Evolutionary conservation across 2,797 vertebrate species (phyloP), one percentile per base, ranked within the genome.

Genomic region (Pipistrellus pipistrellus): DNA sequence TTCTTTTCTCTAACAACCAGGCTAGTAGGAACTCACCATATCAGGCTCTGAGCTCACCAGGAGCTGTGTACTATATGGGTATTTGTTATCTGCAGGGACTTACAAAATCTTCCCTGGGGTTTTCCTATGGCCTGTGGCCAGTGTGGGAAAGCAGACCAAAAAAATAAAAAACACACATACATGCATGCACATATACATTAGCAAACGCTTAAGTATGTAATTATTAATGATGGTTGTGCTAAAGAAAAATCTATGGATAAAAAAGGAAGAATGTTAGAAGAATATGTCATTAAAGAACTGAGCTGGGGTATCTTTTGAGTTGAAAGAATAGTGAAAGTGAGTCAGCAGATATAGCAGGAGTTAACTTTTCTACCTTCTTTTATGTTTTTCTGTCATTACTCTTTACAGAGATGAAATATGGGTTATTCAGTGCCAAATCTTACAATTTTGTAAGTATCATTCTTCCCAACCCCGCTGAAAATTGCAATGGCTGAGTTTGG

Each of bases 401-500:
- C n/a, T 88, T 92, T 78, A n/a, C 8, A 51, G 14, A 41, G 17
- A 68, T 32, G 46, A 81, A 76, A 55, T 23, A 21, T 62, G 27
- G 9, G 30, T 48, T 68, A 64, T 23, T 73, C 27, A 87, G 15
- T 41, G 20, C 66, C 46, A 93, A 78, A 75, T 75, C 23, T 55
- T 41, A 81, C 69, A 93, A 64, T 76, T 72, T 30, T 78, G 10
- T 27, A 20, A 68, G 15, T 20, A 30, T 62, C 18, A 23, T 6
- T 15, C 17, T 1, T 3, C 3, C 15, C 1, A 9, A 32, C 2
- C 21, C 11, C 6, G 2, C 9, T 68, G 9, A 75, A 62, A 18
- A n/a, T 51, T 94, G 59, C 53, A 81, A 62, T 51, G 46, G 20
- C 64, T 55, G 15, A 82, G 6, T 88, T 91, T 84, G 77, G 14